These are phyloP conservation scores for Numenius phaeopus DNA, from an alignment of 2,797 vertebrate genomes.

Conservation along the genomic window DNA sequence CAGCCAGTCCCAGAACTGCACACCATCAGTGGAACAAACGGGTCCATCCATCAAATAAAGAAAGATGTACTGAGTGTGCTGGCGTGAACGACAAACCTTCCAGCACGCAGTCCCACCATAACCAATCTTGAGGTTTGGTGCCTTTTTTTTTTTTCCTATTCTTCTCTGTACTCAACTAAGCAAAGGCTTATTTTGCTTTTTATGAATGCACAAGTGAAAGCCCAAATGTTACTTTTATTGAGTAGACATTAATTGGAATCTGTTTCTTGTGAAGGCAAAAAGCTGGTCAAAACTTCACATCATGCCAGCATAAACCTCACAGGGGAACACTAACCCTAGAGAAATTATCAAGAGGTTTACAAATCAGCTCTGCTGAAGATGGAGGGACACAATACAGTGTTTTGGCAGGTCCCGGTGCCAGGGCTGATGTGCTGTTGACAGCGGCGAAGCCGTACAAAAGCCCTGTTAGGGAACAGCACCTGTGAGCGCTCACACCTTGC, in stretches of 20 bases:
- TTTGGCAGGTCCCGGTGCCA: constrained; percentile 21
- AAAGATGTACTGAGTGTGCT: not conserved
- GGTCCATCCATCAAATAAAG: not conserved
- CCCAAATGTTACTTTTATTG: not conserved
- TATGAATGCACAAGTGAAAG: not conserved
- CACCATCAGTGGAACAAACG: not conserved
- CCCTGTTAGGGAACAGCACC: constrained; percentile 21
- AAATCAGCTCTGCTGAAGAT: constrained; percentile 1
- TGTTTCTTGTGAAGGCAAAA: not conserved
- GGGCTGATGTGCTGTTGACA: constrained; percentile 21
- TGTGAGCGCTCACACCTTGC: not conserved
- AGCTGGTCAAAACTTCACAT: not conserved
- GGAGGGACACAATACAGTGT: not conserved
- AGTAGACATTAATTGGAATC: not conserved
- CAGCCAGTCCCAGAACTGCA: not conserved
- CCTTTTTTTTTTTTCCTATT: not conserved
- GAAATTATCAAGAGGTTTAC: not conserved
- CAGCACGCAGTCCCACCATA: not conserved
- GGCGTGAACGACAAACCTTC: not conserved
- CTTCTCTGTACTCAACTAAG: not conserved
- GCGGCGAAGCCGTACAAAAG: constrained; percentile 30
- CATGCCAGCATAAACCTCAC: not conserved
- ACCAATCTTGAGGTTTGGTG: not conserved
- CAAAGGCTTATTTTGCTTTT: not conserved
- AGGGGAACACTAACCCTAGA: not conserved